Evolutionary conservation across 2,113 vertebrate genomes (phyloP).

Genomic region (Pavo muticus): DNA sequence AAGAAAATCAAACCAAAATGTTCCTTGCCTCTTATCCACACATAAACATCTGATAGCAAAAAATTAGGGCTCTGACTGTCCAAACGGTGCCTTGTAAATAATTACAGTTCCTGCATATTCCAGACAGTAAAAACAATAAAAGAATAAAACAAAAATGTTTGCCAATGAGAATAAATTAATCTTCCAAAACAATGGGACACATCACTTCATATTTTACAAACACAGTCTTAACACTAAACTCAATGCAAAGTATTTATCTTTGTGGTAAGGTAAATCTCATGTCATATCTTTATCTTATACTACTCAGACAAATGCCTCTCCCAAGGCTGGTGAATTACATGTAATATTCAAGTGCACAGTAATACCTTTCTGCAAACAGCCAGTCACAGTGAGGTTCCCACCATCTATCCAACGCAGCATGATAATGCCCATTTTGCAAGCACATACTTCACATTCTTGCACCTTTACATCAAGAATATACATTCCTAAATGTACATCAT

Average conservation of each 20-base stretch:
- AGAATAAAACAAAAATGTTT: not conserved
- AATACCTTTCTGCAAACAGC: not conserved
- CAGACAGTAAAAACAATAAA: not conserved
- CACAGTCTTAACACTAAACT: not conserved
- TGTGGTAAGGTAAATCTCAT: not conserved
- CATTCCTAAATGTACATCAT: not conserved
- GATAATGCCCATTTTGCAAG: not conserved
- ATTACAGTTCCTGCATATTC: not conserved
- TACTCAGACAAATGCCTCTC: not conserved
- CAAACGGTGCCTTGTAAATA: not conserved
- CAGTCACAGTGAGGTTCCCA: not conserved
- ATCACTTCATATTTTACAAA: not conserved
- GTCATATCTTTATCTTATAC: not conserved
- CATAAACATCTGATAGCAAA: not conserved
- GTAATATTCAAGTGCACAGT: not conserved
- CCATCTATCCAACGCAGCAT: accelerated
- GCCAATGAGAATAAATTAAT: not conserved
- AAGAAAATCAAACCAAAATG: not conserved
- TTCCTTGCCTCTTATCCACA: not conserved
- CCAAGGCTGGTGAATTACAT: not conserved
- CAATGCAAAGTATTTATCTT: not conserved
- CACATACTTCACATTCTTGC: not conserved
- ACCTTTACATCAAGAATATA: not conserved
- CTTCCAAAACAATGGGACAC: not conserved
- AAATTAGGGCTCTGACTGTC: not conserved